Conservation (phyloP, 2,797 vertebrate genomes). For the Macropus fuliginosus region DNA sequence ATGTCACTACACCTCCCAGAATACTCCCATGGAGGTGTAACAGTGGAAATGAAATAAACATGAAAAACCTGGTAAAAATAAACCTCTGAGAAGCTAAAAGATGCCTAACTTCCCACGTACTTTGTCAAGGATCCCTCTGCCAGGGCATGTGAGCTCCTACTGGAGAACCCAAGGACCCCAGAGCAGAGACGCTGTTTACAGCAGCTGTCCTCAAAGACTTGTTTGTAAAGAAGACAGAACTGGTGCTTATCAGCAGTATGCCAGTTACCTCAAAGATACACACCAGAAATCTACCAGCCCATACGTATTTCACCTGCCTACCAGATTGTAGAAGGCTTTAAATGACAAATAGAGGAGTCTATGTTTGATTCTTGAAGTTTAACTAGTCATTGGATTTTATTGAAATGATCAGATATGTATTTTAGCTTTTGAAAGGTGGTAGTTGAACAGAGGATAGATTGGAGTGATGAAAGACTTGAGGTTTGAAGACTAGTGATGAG, state of each 20-base stretch:
- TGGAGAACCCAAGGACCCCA: neutral
- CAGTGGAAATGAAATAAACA: slow-evolving; percentile 44
- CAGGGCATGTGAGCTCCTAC: neutral
- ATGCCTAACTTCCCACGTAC: neutral
- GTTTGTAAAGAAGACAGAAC: neutral
- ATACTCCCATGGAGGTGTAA: slow-evolving; percentile 32
- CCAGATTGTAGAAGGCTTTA: neutral
- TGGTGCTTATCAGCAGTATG: neutral
- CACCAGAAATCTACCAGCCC: neutral
- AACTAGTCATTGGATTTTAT: neutral
- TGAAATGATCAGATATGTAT: neutral
- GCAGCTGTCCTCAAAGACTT: neutral
- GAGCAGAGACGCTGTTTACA: neutral
- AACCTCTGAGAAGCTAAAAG: neutral
- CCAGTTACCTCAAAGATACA: neutral
- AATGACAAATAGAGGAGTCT: neutral
- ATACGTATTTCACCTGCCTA: neutral
- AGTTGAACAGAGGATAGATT: neutral
- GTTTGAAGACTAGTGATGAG: neutral
- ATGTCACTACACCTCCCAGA: slow-evolving; percentile 28
- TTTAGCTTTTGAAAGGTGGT: neutral
- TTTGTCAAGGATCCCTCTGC: neutral
- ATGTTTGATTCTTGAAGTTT: neutral
- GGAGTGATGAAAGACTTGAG: neutral
- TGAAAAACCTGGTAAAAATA: slow-evolving; percentile 30